Percentiles rank a stretch among this genome's conserved stretches.
phyloP scores from a whole-genome alignment of 2,113 vertebrate species.

The Pollachius pollachius region DNA sequence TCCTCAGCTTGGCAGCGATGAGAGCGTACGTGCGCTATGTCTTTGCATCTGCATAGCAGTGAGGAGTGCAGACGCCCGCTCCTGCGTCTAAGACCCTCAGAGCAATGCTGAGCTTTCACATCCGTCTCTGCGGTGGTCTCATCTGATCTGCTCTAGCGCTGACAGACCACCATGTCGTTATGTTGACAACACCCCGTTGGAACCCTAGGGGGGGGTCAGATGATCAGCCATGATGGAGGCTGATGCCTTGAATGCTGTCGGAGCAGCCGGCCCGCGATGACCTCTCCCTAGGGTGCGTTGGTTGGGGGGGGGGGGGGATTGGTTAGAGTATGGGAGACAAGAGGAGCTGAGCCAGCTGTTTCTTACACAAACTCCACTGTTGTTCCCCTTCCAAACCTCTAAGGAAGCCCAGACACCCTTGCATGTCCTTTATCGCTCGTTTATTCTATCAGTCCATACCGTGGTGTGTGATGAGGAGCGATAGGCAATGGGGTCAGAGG shows the following conservation, averaged over 20 bases:
- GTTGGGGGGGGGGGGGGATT: conserved; percentile 27
- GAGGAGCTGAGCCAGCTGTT: conserved; percentile 66
- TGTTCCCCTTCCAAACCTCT: not conserved
- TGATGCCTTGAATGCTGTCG: conserved; percentile 59
- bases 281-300: conserved; percentile 63
- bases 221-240: conserved; percentile 57
- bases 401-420: no score
- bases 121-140: no score
- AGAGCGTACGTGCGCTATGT: no score
- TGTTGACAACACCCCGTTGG: conserved; percentile 61
- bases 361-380: conserved; percentile 58
- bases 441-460: no score
- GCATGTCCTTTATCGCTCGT: no score
- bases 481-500: not conserved
- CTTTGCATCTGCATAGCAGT: no score
- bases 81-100: no score
- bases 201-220: conserved; percentile 56
- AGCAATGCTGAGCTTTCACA: no score
- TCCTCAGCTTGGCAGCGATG: no score
- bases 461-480: not conserved
- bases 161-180: conserved; percentile 45
- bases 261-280: conserved; percentile 52
- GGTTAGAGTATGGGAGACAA: not conserved
- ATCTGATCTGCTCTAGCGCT: not conserved
- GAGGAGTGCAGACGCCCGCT: no score